Evolutionary conservation across 2,113 vertebrate species (phyloP).

Genomic region (Vulpes lagopus): DNA sequence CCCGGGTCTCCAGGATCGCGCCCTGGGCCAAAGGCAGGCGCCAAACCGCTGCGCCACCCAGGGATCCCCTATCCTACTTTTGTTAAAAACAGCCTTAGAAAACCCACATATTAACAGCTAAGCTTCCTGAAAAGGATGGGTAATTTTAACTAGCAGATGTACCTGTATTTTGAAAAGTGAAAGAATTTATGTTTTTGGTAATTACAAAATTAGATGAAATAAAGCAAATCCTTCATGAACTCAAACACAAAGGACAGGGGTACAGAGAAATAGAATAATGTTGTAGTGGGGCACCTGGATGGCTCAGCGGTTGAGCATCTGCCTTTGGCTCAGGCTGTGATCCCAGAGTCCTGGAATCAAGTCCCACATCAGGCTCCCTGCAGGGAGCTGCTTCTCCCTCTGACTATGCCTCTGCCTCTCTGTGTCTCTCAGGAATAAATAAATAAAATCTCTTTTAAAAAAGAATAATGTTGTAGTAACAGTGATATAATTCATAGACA

Average conservation of each 20-base stretch:
- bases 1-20: too few relatives aligned
- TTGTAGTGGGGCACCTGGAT: neutral
- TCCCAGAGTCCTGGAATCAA: too few relatives aligned
- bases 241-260: neutral
- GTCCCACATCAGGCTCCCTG: too few relatives aligned
- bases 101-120: neutral
- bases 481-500: neutral
- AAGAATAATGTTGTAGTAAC: neutral
- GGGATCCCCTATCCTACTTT: neutral
- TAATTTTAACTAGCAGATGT: neutral
- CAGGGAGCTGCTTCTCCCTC: too few relatives aligned
- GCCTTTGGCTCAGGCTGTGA: too few relatives aligned
- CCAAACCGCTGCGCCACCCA: too few relatives aligned
- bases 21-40: too few relatives aligned
- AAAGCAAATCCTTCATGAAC: neutral
- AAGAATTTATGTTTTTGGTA: constrained; percentile 21
- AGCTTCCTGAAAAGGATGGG: neutral
- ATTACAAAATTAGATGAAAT: neutral
- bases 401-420: too few relatives aligned
- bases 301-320: too few relatives aligned
- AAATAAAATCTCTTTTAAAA: too few relatives aligned
- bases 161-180: neutral
- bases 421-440: too few relatives aligned
- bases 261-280: neutral
- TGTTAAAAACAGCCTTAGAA: neutral